Percentiles rank a stretch among this genome's conserved stretches.
These are phyloP conservation scores for Onychostruthus taczanowskii DNA, from an alignment of 2,113 vertebrate species.

Conservation along the genomic window DNA sequence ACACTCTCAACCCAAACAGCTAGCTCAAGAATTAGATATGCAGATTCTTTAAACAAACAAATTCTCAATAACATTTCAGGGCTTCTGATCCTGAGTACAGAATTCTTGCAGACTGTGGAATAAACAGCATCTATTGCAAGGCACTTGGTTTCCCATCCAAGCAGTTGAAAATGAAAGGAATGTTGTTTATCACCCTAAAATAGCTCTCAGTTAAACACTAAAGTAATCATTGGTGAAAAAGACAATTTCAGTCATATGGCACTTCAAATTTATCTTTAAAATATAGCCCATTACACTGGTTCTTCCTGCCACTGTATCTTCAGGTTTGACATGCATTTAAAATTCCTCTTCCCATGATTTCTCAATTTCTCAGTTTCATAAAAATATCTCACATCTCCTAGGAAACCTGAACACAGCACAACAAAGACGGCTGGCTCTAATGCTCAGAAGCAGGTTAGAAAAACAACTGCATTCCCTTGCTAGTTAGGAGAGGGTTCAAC, in stretches of 20 bases:
- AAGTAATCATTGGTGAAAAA: background rate
- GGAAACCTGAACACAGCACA: conserved; percentile 43
- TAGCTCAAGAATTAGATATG: background rate
- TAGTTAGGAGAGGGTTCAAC: background rate
- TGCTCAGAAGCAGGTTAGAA: background rate
- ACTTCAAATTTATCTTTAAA: background rate
- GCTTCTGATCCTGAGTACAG: background rate
- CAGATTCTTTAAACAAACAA: background rate
- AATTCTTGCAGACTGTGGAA: background rate
- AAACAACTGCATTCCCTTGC: background rate
- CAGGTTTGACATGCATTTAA: background rate
- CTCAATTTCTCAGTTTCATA: conserved; percentile 25
- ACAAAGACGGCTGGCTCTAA: background rate
- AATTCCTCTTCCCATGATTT: conserved; percentile 23
- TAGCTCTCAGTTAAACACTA: conserved; percentile 15
- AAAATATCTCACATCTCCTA: conserved; percentile 48
- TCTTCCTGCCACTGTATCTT: background rate
- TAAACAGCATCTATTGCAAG: background rate
- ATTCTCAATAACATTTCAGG: background rate
- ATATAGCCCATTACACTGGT: background rate
- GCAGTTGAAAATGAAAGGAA: conserved; percentile 42
- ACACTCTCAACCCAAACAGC: background rate
- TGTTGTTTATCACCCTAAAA: conserved; percentile 42
- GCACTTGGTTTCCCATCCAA: background rate
- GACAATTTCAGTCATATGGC: background rate